These are phyloP conservation scores for Intellagama lesueurii DNA, from an alignment of 2,797 vertebrate genomes.

Conservation along the genomic window DNA sequence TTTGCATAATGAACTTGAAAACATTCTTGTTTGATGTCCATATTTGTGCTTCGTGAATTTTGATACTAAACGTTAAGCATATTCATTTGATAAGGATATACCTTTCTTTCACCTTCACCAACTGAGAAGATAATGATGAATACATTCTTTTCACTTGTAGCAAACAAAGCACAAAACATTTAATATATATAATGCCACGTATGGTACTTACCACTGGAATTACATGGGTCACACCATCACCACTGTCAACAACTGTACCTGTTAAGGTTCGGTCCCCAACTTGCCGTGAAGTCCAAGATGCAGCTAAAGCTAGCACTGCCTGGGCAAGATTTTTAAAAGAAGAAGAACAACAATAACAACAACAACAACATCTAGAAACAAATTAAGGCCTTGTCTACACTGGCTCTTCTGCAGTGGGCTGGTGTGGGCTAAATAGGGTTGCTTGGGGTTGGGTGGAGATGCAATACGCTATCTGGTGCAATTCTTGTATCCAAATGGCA, in stretches of 20 bases:
- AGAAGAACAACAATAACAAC: background rate
- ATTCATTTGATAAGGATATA: background rate
- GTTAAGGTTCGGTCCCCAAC: slow-evolving; percentile 81
- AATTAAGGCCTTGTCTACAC: too few species aligned
- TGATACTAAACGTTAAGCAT: background rate
- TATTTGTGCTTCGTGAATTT: background rate
- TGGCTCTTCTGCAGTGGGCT: too few species aligned
- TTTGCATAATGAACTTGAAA: background rate
- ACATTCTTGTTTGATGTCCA: background rate
- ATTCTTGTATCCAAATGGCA: too few species aligned
- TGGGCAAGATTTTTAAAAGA: slow-evolving; percentile 42
- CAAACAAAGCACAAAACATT: background rate
- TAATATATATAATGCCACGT: background rate
- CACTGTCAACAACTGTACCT: slow-evolving; percentile 81
- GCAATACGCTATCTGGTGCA: too few species aligned
- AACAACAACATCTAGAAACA: too few species aligned
- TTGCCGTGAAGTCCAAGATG: slow-evolving; percentile 82
- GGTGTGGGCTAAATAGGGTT: too few species aligned
- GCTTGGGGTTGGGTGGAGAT: too few species aligned
- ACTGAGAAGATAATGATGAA: background rate
- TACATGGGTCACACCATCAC: slow-evolving; percentile 81
- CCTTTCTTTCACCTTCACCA: background rate
- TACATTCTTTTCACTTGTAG: background rate
- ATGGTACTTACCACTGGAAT: slow-evolving; percentile 80
- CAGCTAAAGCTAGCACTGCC: slow-evolving; percentile 82